phyloP scores from a whole-genome alignment of 2,797 vertebrate species.

The Galagoides demidoff region DNA sequence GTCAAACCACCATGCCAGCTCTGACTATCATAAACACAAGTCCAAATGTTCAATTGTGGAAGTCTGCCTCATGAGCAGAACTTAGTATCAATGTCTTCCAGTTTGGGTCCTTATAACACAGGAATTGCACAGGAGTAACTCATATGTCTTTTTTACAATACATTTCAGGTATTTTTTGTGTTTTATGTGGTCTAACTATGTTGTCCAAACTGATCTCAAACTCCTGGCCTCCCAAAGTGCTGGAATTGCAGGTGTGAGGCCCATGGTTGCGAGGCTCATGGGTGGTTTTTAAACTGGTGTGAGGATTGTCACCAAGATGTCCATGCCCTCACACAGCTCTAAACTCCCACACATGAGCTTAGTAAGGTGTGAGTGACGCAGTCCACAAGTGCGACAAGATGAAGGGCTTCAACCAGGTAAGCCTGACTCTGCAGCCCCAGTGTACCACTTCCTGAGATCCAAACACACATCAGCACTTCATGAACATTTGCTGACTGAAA shows the following conservation, averaged over 20 bases:
- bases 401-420: not conserved
- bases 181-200: not conserved
- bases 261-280: too few species aligned
- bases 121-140: fast-evolving
- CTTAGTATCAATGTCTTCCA: not conserved
- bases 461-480: not conserved
- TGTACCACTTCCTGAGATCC: fast-evolving
- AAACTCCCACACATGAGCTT: not conserved
- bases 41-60: not conserved
- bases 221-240: too few species aligned
- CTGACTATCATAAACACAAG: fast-evolving
- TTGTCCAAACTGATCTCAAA: not conserved
- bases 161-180: not conserved
- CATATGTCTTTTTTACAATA: not conserved
- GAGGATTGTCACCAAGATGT: fast-evolving
- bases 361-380: not conserved
- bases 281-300: too few species aligned
- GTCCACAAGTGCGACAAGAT: fast-evolving
- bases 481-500: not conserved
- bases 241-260: not conserved
- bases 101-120: not conserved
- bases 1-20: too few species aligned
- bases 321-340: not conserved
- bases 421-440: not conserved
- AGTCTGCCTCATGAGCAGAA: not conserved